These are phyloP conservation scores for Panurus biarmicus DNA, from an alignment of 2,113 vertebrate genomes.

Conservation along the genomic window DNA sequence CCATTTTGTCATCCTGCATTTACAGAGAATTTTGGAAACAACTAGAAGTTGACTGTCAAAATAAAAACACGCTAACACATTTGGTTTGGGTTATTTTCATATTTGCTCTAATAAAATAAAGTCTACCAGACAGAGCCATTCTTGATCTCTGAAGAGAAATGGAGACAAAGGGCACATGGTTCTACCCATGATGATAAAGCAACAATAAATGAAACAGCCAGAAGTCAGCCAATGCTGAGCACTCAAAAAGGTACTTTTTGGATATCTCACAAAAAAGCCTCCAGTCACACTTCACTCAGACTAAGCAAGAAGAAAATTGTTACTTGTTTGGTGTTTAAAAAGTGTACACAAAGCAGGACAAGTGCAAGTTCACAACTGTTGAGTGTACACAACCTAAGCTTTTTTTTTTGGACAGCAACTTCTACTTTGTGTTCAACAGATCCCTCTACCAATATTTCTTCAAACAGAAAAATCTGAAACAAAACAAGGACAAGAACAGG, in stretches of 20 bases:
- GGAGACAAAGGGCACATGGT: not conserved
- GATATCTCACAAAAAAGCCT: not conserved
- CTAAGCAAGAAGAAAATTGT: not conserved
- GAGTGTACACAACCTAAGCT: fast-evolving
- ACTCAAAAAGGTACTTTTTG: not conserved
- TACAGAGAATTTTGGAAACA: not conserved
- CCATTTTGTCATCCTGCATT: not conserved
- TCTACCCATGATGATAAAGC: not conserved
- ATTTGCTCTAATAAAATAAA: not conserved
- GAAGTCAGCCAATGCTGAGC: not conserved
- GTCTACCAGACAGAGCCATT: not conserved
- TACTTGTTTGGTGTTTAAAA: not conserved
- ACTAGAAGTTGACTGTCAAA: not conserved
- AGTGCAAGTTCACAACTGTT: not conserved
- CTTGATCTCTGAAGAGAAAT: not conserved
- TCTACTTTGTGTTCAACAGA: not conserved
- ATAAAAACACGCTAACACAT: not conserved
- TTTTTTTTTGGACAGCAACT: not conserved
- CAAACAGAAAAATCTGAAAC: not conserved
- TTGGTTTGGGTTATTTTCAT: not conserved
- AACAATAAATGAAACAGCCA: not conserved
- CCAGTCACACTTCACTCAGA: not conserved
- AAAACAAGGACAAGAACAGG: not conserved
- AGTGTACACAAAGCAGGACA: not conserved
- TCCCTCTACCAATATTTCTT: not conserved